These are phyloP conservation scores for Laticauda colubrina DNA, from an alignment of 2,113 vertebrate genomes.

Conservation along the genomic window DNA sequence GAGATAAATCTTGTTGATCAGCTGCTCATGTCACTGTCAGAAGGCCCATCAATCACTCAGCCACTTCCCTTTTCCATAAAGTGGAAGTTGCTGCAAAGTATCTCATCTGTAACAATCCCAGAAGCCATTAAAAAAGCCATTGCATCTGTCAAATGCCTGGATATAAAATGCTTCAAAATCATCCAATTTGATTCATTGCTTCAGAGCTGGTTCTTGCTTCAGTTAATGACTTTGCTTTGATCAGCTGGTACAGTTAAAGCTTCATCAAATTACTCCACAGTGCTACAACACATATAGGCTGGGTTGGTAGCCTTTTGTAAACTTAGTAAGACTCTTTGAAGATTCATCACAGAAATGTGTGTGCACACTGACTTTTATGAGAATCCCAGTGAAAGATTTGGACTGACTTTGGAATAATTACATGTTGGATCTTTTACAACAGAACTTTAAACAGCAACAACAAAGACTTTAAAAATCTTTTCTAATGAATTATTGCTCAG, in stretches of 20 bases:
- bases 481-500: not conserved
- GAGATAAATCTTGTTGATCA: not conserved
- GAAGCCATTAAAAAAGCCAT: not conserved
- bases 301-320: not conserved
- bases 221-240: not conserved
- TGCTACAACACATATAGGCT: not conserved
- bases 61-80: not conserved
- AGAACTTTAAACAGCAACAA: not conserved
- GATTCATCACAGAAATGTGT: not conserved
- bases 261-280: not conserved
- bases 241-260: not conserved
- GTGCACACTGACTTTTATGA: not conserved
- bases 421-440: not conserved
- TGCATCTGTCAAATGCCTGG: not conserved
- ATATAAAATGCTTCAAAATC: not conserved
- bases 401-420: not conserved
- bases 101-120: not conserved
- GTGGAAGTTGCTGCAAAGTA: not conserved
- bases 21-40: not conserved
- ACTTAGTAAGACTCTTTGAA: not conserved
- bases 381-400: not conserved
- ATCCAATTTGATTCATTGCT: not conserved
- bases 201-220: not conserved
- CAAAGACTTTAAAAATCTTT: not conserved
- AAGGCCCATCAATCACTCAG: not conserved